Evolutionary conservation across 2,113 vertebrate genomes (phyloP).

Genomic region (Seriola quinqueradiata): DNA sequence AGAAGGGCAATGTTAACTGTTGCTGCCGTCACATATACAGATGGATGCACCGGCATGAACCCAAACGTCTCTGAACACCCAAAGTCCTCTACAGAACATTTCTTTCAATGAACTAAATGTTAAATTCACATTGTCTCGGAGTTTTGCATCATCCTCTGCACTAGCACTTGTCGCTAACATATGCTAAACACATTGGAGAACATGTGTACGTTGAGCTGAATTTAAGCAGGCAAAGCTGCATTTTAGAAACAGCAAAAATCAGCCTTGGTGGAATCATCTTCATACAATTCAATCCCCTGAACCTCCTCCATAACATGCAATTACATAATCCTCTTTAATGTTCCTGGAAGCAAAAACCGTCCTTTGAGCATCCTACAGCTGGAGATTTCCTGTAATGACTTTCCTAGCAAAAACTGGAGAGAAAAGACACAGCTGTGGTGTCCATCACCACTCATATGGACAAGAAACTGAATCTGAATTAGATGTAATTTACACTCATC

Average conservation of each 20-base stretch:
- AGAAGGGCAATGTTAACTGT: conserved; percentile 10
- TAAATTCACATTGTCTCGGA: background rate
- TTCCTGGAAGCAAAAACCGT: conserved; percentile 47
- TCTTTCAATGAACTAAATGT: background rate
- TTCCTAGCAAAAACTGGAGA: conserved; percentile 4
- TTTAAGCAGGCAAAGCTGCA: conserved; percentile 15
- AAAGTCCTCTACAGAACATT: background rate
- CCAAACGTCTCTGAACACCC: background rate
- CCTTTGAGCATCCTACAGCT: conserved; percentile 41
- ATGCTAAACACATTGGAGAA: background rate
- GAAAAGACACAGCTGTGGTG: conserved; percentile 7
- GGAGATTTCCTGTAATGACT: conserved; percentile 42
- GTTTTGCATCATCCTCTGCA: background rate
- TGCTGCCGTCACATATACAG: background rate
- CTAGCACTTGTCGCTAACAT: background rate
- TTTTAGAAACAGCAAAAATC: conserved; percentile 25
- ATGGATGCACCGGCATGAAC: background rate
- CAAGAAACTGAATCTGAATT: conserved; percentile 5
- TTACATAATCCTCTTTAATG: conserved; percentile 67
- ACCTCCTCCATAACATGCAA: conserved; percentile 45
- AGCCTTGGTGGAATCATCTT: conserved; percentile 23
- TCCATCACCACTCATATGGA: conserved; percentile 2
- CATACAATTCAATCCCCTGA: conserved; percentile 27
- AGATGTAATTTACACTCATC: background rate
- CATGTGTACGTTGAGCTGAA: background rate